Base-by-base conservation (phyloP, 2,113 vertebrate species). In the Laticauda colubrina region DNA sequence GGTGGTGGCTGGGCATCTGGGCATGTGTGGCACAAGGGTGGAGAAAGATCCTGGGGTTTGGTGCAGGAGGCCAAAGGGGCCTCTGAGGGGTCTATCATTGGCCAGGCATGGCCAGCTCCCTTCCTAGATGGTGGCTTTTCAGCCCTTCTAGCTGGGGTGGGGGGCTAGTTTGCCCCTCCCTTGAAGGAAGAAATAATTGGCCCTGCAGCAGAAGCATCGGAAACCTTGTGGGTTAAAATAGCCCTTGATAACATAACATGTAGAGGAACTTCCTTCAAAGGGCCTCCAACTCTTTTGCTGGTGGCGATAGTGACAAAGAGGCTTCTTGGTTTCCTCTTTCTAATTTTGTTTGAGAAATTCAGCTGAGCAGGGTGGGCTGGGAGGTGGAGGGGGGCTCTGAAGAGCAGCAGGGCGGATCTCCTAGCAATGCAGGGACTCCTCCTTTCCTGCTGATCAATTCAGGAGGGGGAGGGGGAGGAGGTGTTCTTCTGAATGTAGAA, bases 191-290 rank as follows among this genome's bases (percentile, higher is more conserved):
- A 26, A 55, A n/a, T 11, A 59, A 34, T 20, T 29, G 69, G 48
- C 54, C 1, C 1, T 51, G 69, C 64, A 23, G 75, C 61, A 61
- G 81, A 90, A 48, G 75, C 18, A 53, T 93, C 75, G 75, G 88
- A 93, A 90, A 53, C n/a, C 2, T 45, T 86, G 55, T 23, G 3
- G 88, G 89, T 43, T 85, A 86, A 90, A 93, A 93, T 90, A 93
- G 88, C 45, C 75, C 34, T 53, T 85, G 92, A 90, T 90, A 90
- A 43, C 29, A 90, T 90, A 90, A 43, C 29, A 53, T 3, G 48
- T 18, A 61, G 75, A 89, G 92, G 88, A 26, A 90, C 92, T 93
- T 89, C 92, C 87, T 34, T 23, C 57, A 7, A 9, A 24, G 43
- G 26, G 69, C 55, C 54, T 64, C 85, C n/a, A 0, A 29, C 56